Conservation (phyloP, 2,797 vertebrate genomes). For the Pogonophryne albipinna region DNA sequence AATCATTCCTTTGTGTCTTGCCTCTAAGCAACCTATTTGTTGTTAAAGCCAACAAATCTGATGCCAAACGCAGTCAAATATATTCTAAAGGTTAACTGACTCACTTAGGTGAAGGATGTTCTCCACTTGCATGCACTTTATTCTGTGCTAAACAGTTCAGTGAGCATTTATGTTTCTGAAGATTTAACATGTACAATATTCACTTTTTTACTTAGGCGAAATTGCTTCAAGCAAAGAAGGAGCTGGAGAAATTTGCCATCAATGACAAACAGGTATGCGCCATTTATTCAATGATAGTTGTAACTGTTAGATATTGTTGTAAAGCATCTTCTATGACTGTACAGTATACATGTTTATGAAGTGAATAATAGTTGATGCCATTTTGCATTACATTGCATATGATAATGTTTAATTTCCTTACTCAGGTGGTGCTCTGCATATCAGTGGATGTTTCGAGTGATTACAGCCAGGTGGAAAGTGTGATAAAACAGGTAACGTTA, state of each 20-base stretch:
- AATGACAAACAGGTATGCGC: conserved; percentile 95
- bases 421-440: conserved; percentile 96
- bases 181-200: conserved; percentile 2
- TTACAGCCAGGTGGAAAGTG: conserved; percentile 94
- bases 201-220: conserved; percentile 84
- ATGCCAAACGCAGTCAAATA: conserved; percentile 23
- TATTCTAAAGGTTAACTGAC: conserved; percentile 29
- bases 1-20: background rate
- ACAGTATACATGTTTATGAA: background rate
- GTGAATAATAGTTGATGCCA: background rate
- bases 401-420: conserved; percentile 22
- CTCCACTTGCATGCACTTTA: background rate
- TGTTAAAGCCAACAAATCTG: conserved; percentile 19
- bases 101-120: background rate
- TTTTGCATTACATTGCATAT: conserved; percentile 26
- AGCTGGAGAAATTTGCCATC: conserved; percentile 94
- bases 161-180: background rate
- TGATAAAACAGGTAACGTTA: conserved; percentile 93
- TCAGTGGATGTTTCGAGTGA: conserved; percentile 97
- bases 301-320: background rate
- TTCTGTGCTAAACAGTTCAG: conserved; percentile 5
- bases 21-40: conserved; percentile 27
- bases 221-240: conserved; percentile 95
- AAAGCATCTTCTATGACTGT: background rate
- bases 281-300: conserved; percentile 8